Conservation (phyloP, 2,113 vertebrate species). For the Pituophis catenifer region DNA sequence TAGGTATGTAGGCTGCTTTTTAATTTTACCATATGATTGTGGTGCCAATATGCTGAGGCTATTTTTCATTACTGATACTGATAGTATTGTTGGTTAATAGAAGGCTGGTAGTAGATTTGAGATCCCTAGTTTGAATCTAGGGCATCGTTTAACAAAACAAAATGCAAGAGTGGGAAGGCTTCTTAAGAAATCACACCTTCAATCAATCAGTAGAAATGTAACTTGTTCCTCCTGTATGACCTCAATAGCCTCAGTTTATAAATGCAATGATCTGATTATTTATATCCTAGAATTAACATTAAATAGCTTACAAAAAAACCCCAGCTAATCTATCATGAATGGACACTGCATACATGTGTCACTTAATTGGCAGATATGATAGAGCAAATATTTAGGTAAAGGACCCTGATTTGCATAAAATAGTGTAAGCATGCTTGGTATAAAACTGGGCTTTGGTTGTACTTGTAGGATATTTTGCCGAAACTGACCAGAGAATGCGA, state of each 20-base stretch:
- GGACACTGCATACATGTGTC: neutral
- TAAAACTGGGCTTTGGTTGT: neutral
- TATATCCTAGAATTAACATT: neutral
- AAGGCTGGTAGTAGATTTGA: neutral
- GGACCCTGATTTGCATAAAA: neutral
- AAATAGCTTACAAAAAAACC: neutral
- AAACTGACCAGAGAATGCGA: neutral
- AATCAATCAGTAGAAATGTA: neutral
- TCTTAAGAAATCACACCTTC: neutral
- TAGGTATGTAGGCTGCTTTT: conserved; percentile 8
- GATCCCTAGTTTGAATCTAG: neutral
- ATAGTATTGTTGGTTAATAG: conserved; percentile 1
- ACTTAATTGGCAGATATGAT: neutral
- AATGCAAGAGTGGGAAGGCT: neutral
- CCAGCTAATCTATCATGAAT: neutral
- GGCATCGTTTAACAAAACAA: neutral
- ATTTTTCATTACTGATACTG: neutral
- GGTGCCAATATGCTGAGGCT: neutral
- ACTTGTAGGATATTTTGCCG: neutral
- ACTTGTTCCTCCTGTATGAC: neutral
- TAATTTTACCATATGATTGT: conserved; percentile 12
- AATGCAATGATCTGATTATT: neutral
- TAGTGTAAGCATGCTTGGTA: neutral
- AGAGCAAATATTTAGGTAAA: neutral
- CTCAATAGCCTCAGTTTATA: neutral